These are phyloP conservation scores for Mactromeris polynyma DNA, from an alignment of 2,888 invertebrate genomes.

Conservation along the genomic window DNA sequence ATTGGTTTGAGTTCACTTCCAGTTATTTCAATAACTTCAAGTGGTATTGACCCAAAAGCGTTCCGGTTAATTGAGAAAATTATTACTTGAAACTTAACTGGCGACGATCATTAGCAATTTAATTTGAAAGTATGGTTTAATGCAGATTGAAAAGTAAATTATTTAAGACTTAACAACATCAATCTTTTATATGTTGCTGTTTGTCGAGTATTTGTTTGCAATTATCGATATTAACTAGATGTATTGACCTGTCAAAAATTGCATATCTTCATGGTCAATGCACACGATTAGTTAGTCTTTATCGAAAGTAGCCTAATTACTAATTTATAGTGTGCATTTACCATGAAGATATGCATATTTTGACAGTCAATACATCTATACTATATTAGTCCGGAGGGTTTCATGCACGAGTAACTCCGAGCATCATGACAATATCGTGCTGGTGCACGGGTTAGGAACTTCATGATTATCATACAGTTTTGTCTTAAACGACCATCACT, in stretches of 20 bases:
- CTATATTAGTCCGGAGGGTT: background rate
- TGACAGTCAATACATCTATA: too few relatives aligned
- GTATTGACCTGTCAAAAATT: too few relatives aligned
- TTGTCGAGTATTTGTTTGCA: slow-evolving; percentile 21
- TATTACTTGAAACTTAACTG: slow-evolving; percentile 10
- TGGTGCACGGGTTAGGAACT: slow-evolving; percentile 21
- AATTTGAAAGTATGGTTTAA: slow-evolving; percentile 40
- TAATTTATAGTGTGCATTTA: too few relatives aligned
- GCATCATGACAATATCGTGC: slow-evolving; percentile 27
- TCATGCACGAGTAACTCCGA: slow-evolving; percentile 22
- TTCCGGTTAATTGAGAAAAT: background rate
- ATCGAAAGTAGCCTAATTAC: too few relatives aligned
- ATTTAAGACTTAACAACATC: slow-evolving; percentile 39
- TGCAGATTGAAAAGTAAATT: slow-evolving; percentile 41
- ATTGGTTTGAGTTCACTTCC: background rate
- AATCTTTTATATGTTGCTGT: slow-evolving; percentile 38
- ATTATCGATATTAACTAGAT: slow-evolving; percentile 35
- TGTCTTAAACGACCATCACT: background rate
- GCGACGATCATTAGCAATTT: slow-evolving; percentile 19
- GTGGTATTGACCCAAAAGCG: background rate
- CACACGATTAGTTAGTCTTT: too few relatives aligned
- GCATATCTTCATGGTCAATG: too few relatives aligned
- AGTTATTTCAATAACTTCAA: background rate
- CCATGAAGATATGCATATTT: too few relatives aligned
- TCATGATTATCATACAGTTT: background rate